A percentile compares a stretch with the other conserved stretches of the same genome.
phyloP scores from a whole-genome alignment of 2,888 invertebrate species.

The Spisula solida region DNA sequence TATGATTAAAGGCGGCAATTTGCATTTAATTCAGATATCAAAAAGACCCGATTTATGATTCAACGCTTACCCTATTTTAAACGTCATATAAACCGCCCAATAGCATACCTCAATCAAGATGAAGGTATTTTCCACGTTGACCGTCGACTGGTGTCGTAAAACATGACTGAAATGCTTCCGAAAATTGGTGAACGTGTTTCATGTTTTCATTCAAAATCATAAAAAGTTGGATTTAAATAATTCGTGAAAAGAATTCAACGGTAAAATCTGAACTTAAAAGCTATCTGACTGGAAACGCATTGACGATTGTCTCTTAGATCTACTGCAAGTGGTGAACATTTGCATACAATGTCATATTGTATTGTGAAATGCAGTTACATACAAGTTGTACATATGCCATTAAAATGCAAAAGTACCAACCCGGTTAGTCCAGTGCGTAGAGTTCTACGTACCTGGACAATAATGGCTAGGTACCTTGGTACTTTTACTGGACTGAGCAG shows the following conservation, averaged over 20 bases:
- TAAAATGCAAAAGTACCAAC: no score
- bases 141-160: not conserved
- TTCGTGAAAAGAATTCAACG: not conserved
- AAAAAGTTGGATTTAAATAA: constrained; percentile 1
- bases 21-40: constrained; percentile 42
- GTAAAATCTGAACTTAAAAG: not conserved
- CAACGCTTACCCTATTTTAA: constrained; percentile 22
- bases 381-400: no score
- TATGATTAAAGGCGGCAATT: constrained; percentile 42
- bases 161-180: not conserved
- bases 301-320: not conserved
- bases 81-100: constrained; percentile 25
- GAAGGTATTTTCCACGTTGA: not conserved
- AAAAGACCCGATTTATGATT: constrained; percentile 38
- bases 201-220: not conserved
- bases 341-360: no score
- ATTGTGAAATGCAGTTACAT: no score
- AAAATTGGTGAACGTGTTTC: not conserved
- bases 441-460: no score
- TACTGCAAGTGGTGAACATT: no score
- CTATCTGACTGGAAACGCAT: not conserved
- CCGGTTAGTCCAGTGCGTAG: no score
- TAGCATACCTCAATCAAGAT: not conserved
- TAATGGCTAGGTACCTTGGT: no score
- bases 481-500: no score